A percentile compares a stretch with the other conserved stretches of the same genome.
phyloP scores from a whole-genome alignment of 1,140 invertebrate species.

The Orussus abietinus region DNA sequence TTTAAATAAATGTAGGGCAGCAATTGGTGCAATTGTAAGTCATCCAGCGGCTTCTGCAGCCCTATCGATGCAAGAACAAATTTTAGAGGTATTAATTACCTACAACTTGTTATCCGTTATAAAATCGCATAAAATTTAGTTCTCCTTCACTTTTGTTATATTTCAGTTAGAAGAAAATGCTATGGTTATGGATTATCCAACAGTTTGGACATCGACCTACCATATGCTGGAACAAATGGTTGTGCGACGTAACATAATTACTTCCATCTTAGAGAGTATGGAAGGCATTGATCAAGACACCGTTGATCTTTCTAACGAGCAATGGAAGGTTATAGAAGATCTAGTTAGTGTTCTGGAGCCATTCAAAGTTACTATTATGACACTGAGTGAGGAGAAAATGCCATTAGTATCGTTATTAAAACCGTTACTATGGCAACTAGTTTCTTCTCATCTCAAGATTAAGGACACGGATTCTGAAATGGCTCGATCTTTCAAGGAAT shows the following conservation, averaged over 20 bases:
- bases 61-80: constrained; percentile 49
- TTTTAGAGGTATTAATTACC: constrained; percentile 38
- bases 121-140: constrained; percentile 7
- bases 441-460: constrained; percentile 53
- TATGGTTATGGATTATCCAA: constrained; percentile 48
- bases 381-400: constrained; percentile 55
- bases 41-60: constrained; percentile 36
- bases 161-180: constrained; percentile 46
- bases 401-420: constrained; percentile 56
- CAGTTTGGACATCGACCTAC: constrained; percentile 55
- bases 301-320: constrained; percentile 40
- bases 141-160: constrained; percentile 6
- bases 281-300: constrained; percentile 37
- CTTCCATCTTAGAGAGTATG: constrained; percentile 38
- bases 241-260: constrained; percentile 38
- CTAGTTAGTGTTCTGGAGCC: constrained; percentile 52
- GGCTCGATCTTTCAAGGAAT: constrained; percentile 45
- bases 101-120: constrained; percentile 1
- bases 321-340: constrained; percentile 54
- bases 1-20: constrained; percentile 48
- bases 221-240: constrained; percentile 54
- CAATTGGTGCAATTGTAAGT: constrained; percentile 46
- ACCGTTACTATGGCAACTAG: constrained; percentile 54
- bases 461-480: constrained; percentile 47
- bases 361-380: constrained; percentile 58